Evolutionary conservation across 2,797 vertebrate genomes (phyloP).

Genomic region (Halcyon badia): DNA sequence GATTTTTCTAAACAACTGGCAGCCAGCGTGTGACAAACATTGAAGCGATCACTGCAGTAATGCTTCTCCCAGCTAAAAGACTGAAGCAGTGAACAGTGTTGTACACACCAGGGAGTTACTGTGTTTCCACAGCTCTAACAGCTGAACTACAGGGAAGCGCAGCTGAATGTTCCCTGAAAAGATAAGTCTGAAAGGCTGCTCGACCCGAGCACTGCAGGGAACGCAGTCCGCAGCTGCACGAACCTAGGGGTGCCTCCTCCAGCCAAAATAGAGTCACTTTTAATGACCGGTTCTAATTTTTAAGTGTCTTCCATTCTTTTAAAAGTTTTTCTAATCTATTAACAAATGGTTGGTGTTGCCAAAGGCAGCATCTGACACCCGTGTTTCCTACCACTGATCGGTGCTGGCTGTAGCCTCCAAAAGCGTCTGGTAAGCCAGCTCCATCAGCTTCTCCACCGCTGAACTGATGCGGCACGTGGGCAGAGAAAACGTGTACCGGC

Average conservation of each 20-base stretch:
- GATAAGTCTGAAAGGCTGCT: background rate
- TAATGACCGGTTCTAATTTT: accelerated
- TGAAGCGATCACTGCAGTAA: accelerated
- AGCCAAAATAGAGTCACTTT: background rate
- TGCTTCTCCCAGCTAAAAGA: background rate
- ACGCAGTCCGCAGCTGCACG: background rate
- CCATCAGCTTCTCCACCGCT: constrained; percentile 92
- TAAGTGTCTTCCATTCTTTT: background rate
- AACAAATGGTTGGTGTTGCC: background rate
- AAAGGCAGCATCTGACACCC: background rate
- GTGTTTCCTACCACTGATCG: constrained; percentile 85
- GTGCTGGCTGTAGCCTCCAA: constrained; percentile 90
- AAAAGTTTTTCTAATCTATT: background rate
- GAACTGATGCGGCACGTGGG: constrained; percentile 92
- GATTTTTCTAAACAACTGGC: background rate
- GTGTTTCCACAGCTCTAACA: background rate
- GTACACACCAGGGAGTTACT: too few relatives aligned
- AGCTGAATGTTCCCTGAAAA: background rate
- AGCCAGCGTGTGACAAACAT: accelerated
- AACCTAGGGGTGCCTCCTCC: background rate
- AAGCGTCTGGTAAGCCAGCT: constrained; percentile 90
- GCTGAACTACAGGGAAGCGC: background rate
- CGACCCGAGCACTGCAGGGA: background rate
- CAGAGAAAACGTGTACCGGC: constrained; percentile 85
- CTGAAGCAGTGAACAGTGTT: accelerated